phyloP scores from a whole-genome alignment of 2,888 invertebrate species.

The Diarsia mendica region DNA sequence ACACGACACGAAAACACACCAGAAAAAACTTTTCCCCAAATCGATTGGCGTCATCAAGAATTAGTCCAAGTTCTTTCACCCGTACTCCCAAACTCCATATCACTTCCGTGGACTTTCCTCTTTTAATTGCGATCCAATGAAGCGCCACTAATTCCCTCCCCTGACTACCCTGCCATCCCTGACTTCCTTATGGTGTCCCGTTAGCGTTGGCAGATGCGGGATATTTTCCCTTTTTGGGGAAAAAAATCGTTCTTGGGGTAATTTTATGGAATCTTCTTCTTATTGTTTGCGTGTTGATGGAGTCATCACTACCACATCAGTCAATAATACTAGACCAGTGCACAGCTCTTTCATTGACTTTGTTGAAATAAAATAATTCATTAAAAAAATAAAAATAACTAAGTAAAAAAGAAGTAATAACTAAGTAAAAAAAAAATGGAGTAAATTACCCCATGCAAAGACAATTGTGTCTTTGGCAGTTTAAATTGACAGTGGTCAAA shows the following conservation, averaged over 20 bases:
- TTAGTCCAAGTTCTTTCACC: conserved; percentile 55
- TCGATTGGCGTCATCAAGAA: conserved; percentile 56
- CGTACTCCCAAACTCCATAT: conserved; percentile 70
- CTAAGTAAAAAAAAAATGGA: no score
- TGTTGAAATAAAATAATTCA: neutral
- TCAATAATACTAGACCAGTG: no score
- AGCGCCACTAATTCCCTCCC: conserved; percentile 83
- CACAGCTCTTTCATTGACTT: no score
- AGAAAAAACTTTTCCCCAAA: conserved; percentile 20
- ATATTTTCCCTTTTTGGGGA: neutral
- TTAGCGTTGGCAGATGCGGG: neutral
- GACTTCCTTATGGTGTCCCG: conserved; percentile 23
- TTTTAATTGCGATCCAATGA: conserved; percentile 89
- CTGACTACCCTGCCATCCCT: conserved; percentile 37
- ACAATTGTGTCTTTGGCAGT: no score
- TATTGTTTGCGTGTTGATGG: no score
- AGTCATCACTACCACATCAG: no score
- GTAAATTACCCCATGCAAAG: no score
- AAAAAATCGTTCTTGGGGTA: neutral
- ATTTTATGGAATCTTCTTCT: neutral
- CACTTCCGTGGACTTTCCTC: conserved; percentile 75
- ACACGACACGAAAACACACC: conserved; percentile 2
- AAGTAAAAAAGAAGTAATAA: no score
- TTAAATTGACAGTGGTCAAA: no score
- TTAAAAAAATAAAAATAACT: neutral